These are phyloP conservation scores for Tangara arthus DNA, from an alignment of 2,797 vertebrate species.

Conservation along the genomic window DNA sequence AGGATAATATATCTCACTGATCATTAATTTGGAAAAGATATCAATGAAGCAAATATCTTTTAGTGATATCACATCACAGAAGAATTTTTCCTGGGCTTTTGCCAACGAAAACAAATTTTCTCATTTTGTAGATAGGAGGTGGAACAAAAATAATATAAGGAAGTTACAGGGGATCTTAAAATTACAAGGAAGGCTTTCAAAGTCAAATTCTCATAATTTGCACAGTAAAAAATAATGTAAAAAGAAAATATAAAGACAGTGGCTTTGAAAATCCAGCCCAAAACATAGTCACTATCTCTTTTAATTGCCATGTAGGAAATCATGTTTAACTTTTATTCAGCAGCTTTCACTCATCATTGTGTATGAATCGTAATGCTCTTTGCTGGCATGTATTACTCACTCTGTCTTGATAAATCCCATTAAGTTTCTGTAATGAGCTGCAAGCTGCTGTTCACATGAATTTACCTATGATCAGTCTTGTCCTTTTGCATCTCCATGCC, in stretches of 20 bases:
- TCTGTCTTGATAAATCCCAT: neutral
- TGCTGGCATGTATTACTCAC: neutral
- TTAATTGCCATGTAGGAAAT: neutral
- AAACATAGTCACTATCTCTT: neutral
- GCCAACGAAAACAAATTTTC: neutral
- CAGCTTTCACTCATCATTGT: neutral
- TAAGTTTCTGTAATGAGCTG: neutral
- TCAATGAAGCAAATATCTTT: neutral
- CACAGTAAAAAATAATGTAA: neutral
- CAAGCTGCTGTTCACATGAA: neutral
- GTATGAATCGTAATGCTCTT: neutral
- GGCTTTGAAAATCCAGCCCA: neutral
- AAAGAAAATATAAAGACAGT: neutral
- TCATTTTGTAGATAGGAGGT: neutral
- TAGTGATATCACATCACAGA: neutral
- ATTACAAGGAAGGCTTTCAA: neutral
- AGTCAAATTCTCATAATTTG: neutral
- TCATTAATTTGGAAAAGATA: neutral
- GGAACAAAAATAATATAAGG: neutral
- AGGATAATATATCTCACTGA: neutral
- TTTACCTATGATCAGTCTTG: neutral
- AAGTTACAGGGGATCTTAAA: neutral
- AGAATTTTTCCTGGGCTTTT: neutral
- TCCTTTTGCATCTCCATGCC: neutral
- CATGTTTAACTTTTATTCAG: neutral